Percentiles rank a stretch among this genome's conserved stretches.
These are phyloP conservation scores for Zoanthus gigantus DNA, from an alignment of 92 coral and sea anemone species.

Conservation along the genomic window DNA sequence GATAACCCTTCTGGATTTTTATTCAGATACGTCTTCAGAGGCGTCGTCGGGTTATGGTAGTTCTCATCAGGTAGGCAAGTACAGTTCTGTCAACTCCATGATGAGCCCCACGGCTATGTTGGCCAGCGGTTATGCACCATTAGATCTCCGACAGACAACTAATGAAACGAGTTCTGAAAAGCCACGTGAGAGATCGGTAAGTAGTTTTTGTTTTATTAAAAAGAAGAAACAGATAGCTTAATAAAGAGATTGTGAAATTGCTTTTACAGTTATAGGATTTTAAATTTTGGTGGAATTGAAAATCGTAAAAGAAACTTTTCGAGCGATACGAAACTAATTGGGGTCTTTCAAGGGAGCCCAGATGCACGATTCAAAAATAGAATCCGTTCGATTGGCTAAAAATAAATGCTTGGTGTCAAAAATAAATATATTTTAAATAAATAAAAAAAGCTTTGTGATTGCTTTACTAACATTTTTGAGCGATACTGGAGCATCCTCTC, in stretches of 20 bases:
- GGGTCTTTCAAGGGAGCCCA: no score
- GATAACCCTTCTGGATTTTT: not conserved
- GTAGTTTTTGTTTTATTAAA: not conserved
- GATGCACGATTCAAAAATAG: no score
- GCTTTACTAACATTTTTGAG: no score
- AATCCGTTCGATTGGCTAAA: no score
- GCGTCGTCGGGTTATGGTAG: conserved; percentile 41
- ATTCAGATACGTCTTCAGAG: conserved; percentile 42
- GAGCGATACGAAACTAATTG: no score
- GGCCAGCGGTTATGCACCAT: conserved; percentile 41
- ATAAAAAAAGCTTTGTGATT: no score
- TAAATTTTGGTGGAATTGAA: no score
- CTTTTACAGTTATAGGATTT: not conserved
- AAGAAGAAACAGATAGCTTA: not conserved
- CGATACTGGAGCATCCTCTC: no score
- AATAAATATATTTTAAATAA: no score
- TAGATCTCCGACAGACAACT: not conserved
- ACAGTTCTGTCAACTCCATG: conserved; percentile 38
- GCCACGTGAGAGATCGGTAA: conserved; percentile 38
- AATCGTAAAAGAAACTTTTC: no score
- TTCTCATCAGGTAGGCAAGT: conserved; percentile 33
- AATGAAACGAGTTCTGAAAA: conserved; percentile 22
- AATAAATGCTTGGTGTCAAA: no score
- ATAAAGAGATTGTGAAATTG: not conserved
- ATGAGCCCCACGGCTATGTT: conserved; percentile 44